phyloP scores from a whole-genome alignment of 2,113 vertebrate species.

The Steatornis caripensis region DNA sequence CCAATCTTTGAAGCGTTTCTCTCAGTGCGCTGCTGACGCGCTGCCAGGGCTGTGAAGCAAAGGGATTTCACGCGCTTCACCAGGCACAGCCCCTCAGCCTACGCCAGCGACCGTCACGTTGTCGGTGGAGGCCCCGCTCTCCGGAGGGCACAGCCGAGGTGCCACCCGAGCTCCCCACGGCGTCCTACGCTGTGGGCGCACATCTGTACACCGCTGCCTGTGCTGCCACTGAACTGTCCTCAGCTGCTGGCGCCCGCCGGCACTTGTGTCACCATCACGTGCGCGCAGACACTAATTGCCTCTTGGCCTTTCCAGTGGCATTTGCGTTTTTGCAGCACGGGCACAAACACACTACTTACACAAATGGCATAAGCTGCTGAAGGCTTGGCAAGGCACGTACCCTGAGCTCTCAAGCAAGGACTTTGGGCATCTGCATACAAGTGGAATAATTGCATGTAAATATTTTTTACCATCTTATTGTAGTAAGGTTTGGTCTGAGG shows the following conservation, averaged over 20 bases:
- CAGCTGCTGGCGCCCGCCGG: neutral
- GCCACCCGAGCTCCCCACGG: too few relatives aligned
- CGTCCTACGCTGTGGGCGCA: fast-evolving
- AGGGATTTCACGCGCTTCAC: neutral
- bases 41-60: neutral
- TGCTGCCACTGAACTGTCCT: neutral
- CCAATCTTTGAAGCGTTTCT: fast-evolving
- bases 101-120: neutral
- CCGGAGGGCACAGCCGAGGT: too few relatives aligned
- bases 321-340: neutral
- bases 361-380: neutral
- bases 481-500: neutral
- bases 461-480: neutral
- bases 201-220: neutral
- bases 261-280: neutral
- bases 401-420: neutral
- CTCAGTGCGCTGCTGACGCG: neutral
- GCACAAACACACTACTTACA: neutral
- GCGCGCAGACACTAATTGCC: neutral
- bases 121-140: neutral
- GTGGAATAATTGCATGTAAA: neutral
- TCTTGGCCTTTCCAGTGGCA: neutral
- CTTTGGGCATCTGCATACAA: neutral
- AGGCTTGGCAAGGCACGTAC: neutral
- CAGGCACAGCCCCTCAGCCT: neutral